phyloP scores from a whole-genome alignment of 2,797 vertebrate genomes.

The Pelochelys cantorii region DNA sequence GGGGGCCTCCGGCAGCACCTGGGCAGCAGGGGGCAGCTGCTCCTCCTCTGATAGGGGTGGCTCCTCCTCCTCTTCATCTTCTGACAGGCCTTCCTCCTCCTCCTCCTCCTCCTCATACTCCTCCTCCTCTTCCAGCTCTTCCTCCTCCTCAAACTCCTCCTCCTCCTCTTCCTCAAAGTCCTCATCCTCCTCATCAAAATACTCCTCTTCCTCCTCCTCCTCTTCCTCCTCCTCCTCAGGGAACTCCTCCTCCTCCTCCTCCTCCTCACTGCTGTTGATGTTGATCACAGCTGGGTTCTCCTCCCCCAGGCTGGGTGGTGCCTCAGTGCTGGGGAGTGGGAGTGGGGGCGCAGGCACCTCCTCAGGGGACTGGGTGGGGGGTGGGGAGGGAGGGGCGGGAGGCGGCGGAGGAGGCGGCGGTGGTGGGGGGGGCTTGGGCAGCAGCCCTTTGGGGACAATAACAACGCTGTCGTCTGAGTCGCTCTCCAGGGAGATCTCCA shows the following conservation, averaged over 20 bases:
- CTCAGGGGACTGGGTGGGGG: constrained; percentile 69
- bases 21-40: neutral
- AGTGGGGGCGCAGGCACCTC: constrained; percentile 83
- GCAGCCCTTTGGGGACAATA: constrained; percentile 90
- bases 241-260: constrained; percentile 87
- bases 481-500: constrained; percentile 92
- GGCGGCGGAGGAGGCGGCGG: constrained; percentile 61
- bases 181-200: constrained; percentile 79
- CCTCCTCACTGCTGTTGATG: constrained; percentile 91
- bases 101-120: constrained; percentile 76
- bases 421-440: constrained; percentile 59
- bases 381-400: constrained; percentile 68
- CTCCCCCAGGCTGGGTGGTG: constrained; percentile 41
- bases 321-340: constrained; percentile 58
- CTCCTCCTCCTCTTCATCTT: neutral
- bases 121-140: constrained; percentile 83
- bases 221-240: constrained; percentile 83
- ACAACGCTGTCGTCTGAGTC: constrained; percentile 94
- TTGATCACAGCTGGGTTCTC: constrained; percentile 86
- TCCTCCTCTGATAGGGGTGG: neutral
- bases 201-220: constrained; percentile 69
- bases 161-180: constrained; percentile 77
- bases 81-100: neutral
- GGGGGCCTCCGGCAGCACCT: neutral
- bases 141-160: constrained; percentile 81